Conservation (phyloP, 2,113 vertebrate species). For the Macquaria australasica region DNA sequence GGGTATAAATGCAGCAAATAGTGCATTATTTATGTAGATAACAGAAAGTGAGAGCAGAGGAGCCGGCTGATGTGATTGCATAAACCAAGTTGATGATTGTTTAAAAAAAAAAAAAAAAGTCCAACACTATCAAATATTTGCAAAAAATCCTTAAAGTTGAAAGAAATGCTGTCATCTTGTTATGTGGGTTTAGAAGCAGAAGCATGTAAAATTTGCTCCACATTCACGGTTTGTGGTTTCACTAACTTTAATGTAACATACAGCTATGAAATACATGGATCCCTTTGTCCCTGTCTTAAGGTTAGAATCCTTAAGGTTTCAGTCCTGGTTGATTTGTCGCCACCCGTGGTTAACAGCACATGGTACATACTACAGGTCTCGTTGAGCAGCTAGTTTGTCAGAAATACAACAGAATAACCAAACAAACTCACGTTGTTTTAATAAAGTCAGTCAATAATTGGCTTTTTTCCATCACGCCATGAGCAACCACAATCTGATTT, state of each 20-base stretch:
- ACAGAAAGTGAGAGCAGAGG: background rate
- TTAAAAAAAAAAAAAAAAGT: background rate
- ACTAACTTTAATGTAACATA: background rate
- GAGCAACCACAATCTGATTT: constrained; percentile 24
- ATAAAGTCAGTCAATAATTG: constrained; percentile 20
- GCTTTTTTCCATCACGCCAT: background rate
- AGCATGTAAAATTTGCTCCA: background rate
- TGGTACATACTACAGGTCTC: too few relatives aligned
- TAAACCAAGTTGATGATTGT: background rate
- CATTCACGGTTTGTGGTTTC: background rate
- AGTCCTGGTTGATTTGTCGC: background rate
- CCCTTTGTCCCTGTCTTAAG: background rate
- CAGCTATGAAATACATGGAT: background rate
- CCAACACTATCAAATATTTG: background rate
- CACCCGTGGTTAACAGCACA: background rate
- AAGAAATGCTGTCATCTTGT: background rate
- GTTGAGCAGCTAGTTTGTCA: constrained; percentile 1
- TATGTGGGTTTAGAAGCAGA: background rate
- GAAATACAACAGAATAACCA: constrained; percentile 8
- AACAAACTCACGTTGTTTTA: constrained; percentile 31
- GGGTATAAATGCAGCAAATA: background rate
- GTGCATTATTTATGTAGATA: constrained; percentile 3
- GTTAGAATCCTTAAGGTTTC: background rate
- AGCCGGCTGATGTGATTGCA: constrained; percentile 1
- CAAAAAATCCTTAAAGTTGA: background rate